Base-by-base conservation (phyloP, 2,797 vertebrate genomes). In the Mareca penelope region DNA sequence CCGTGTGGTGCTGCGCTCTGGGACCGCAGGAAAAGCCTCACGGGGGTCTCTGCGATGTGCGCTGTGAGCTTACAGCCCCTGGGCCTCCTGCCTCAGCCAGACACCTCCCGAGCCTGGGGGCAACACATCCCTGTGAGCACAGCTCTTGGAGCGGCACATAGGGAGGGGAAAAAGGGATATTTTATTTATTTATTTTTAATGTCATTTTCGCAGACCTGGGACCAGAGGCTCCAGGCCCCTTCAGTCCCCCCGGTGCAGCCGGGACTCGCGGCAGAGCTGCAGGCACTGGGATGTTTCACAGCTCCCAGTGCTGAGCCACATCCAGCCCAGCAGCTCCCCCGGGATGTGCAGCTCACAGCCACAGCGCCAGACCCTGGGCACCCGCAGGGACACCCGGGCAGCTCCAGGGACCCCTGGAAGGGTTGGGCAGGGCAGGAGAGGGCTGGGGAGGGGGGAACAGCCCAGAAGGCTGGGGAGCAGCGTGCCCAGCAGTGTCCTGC, bases 1-100 rank as follows among this genome's bases (percentile, higher is more conserved):
- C 64, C 15, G 3, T 6, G 0, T 0, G 0, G 2, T 1, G 5
- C 17, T 37, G 5, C 24, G 23, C 67, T 65, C 40, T 10, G 15
- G 19, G 26, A 13, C 29, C 4, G 6, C 24, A 15, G 7, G 14
- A 57, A 26, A 67, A 53, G 2, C 26, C 63, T 24, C 7, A 0
- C 23, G 1, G 21, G 29, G 42, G 9, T 23, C 18, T 2, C 28
- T 3, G 44, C 4, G n/a, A 8, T 0, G 19, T 12, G 9, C 2
- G 33, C 4, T 10, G 40, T 17, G 11, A 1, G 0, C 26, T 28
- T 11, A 24, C 46, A 40, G 44, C 59, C 17, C 33, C 8, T 16
- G 23, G 7, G 18, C n/a, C 65, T 53, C 52, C 53, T 6, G 24
- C 18, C 33, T 6, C 3, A 0, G 19, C n/a, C 84, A n/a, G 21